A percentile compares a stretch with the other conserved stretches of the same genome.
Evolutionary conservation across 2,888 invertebrate genomes (phyloP).

Genomic region (Willowsia nigromaculata): DNA sequence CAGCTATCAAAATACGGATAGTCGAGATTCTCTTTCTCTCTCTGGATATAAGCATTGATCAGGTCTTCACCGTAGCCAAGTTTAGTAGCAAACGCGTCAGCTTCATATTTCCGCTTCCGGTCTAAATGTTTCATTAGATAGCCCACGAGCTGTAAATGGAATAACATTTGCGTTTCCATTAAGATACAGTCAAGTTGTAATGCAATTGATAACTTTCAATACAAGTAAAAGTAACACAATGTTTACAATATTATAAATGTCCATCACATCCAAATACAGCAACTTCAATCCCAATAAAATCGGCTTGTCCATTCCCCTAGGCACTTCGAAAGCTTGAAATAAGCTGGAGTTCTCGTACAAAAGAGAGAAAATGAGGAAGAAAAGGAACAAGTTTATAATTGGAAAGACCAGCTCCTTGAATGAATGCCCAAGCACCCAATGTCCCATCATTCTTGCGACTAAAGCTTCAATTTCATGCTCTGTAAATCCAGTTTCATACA

Average conservation of each 20-base stretch:
- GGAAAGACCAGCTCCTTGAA: slow-evolving; percentile 32
- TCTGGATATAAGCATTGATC: slow-evolving; percentile 18
- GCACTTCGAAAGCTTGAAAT: slow-evolving; percentile 45
- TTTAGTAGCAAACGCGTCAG: slow-evolving; percentile 53
- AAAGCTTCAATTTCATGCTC: slow-evolving; percentile 61
- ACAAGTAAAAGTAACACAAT: not conserved
- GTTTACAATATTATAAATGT: slow-evolving; percentile 39
- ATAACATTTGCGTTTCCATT: not conserved
- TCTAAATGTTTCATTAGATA: not conserved
- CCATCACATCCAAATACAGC: slow-evolving; percentile 40
- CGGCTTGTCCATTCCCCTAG: slow-evolving; percentile 41
- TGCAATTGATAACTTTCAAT: not conserved
- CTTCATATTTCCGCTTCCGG: not conserved
- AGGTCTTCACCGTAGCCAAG: slow-evolving; percentile 60
- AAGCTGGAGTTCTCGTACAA: slow-evolving; percentile 49
- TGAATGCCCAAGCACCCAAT: slow-evolving; percentile 44
- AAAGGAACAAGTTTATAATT: not conserved
- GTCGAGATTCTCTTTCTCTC: slow-evolving; percentile 15
- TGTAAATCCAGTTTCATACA: slow-evolving; percentile 35
- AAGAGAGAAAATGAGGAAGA: slow-evolving; percentile 32
- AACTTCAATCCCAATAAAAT: slow-evolving; percentile 39
- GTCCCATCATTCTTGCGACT: slow-evolving; percentile 45
- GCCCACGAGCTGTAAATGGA: slow-evolving; percentile 2
- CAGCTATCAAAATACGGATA: slow-evolving; percentile 37
- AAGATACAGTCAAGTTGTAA: too few species aligned